Evolutionary conservation across 2,797 vertebrate species (phyloP).

Genomic region (Danio choprae): DNA sequence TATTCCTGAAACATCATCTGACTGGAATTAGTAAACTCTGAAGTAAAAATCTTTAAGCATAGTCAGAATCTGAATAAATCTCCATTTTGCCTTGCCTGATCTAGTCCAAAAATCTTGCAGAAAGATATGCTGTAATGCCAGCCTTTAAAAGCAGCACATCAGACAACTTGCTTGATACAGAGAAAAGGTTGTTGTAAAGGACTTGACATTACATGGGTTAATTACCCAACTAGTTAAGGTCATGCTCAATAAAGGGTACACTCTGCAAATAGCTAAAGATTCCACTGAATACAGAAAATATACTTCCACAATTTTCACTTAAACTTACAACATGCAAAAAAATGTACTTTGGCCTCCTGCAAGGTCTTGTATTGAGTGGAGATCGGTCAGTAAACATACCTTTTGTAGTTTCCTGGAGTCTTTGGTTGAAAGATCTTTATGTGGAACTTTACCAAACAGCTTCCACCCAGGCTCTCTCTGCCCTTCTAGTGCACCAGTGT

Average conservation of each 20-base stretch:
- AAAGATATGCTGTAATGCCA: neutral
- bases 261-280: neutral
- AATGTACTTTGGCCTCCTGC: neutral
- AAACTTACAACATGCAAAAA: neutral
- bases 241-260: neutral
- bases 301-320: neutral
- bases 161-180: neutral
- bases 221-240: neutral
- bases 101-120: neutral
- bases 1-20: too few relatives aligned
- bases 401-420: conserved; percentile 83
- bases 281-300: neutral
- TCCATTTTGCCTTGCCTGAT: neutral
- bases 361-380: neutral
- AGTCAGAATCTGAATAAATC: neutral
- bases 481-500: conserved; percentile 72
- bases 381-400: conserved; percentile 52
- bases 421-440: conserved; percentile 75
- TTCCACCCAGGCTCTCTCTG: conserved; percentile 88
- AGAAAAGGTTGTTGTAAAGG: neutral
- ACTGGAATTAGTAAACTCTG: too few relatives aligned
- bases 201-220: neutral
- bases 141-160: neutral
- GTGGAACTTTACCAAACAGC: conserved; percentile 88
- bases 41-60: neutral